A percentile compares a stretch with the other conserved stretches of the same genome.
Evolutionary conservation across 2,797 vertebrate genomes (phyloP).

Genomic region (Pseudochirops cupreus): DNA sequence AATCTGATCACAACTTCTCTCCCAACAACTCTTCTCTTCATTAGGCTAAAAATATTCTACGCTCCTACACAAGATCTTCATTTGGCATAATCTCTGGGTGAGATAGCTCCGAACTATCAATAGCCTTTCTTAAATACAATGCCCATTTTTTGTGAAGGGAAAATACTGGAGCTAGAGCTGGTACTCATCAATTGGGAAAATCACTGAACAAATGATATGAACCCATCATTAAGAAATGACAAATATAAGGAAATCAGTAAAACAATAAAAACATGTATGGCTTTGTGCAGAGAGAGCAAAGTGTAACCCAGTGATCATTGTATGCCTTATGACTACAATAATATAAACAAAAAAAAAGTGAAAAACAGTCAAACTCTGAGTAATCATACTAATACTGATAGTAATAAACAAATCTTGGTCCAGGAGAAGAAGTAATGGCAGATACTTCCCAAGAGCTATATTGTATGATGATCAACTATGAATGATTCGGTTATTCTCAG

Average conservation of each 20-base stretch:
- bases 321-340: neutral
- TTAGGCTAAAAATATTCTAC: neutral
- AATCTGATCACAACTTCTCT: neutral
- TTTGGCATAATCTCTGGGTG: neutral
- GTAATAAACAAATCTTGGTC: neutral
- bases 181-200: neutral
- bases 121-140: neutral
- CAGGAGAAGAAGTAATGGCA: neutral
- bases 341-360: neutral
- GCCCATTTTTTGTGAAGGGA: neutral
- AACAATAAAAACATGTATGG: neutral
- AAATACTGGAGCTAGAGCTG: neutral
- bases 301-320: neutral
- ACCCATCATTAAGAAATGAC: neutral
- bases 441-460: neutral
- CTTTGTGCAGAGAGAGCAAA: neutral
- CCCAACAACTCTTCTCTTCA: neutral
- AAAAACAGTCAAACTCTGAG: neutral
- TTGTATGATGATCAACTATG: neutral
- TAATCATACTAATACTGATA: neutral
- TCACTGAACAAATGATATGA: neutral
- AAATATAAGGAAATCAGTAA: neutral
- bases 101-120: neutral
- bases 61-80: neutral
- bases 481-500: neutral